These are phyloP conservation scores for Nomada lathburiana DNA, from an alignment of 2,888 invertebrate species.

Conservation along the genomic window DNA sequence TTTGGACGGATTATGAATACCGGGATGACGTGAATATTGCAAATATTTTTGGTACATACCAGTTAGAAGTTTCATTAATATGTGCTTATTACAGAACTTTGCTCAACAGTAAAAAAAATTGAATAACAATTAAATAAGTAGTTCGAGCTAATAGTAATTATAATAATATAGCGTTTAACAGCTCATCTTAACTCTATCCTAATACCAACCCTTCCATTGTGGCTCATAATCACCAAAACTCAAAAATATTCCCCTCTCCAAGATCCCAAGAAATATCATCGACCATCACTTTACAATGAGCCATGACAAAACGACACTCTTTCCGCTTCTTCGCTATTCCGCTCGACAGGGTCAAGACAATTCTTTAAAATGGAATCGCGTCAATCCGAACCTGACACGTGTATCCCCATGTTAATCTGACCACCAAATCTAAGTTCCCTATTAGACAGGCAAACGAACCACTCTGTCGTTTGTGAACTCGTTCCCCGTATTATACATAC, in stretches of 20 bases:
- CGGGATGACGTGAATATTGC: no score
- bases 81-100: no score
- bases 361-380: slow-evolving; percentile 64
- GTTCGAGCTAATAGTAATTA: no score
- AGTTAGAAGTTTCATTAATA: no score
- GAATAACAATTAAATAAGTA: no score
- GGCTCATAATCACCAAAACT: not conserved
- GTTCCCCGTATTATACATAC: slow-evolving; percentile 33
- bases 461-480: slow-evolving; percentile 39
- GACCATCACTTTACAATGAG: not conserved
- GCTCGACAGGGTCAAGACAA: slow-evolving; percentile 61
- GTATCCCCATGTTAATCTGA: slow-evolving; percentile 69
- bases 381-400: slow-evolving; percentile 70
- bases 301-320: slow-evolving; percentile 25
- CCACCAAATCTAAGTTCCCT: slow-evolving; percentile 58
- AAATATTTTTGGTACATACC: no score
- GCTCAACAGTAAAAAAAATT: no score
- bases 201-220: no score
- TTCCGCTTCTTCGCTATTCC: slow-evolving; percentile 35
- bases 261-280: slow-evolving; percentile 1
- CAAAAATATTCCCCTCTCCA: not conserved
- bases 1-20: no score
- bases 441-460: slow-evolving; percentile 50
- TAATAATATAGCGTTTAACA: no score
- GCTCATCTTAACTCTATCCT: no score